Evolutionary conservation across 2,888 invertebrate genomes (phyloP).

Genomic region (Drosophila atripex): DNA sequence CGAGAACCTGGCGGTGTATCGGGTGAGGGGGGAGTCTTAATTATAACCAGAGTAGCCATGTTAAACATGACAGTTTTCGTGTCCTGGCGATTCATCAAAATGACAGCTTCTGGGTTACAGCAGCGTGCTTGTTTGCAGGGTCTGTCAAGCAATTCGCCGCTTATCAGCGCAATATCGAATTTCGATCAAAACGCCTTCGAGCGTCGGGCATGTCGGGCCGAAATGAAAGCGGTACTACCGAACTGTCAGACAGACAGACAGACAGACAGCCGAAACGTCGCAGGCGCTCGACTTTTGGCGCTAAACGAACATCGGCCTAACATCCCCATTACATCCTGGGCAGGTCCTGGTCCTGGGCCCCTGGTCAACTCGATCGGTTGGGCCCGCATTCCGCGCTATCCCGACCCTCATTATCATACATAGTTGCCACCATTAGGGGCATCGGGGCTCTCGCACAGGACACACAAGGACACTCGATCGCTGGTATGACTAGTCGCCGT

Average conservation of each 20-base stretch:
- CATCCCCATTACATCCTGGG: not conserved
- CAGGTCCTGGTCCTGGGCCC: not conserved
- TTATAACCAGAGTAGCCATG: constrained; percentile 80
- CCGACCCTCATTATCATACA: constrained; percentile 83
- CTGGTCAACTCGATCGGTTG: constrained; percentile 11
- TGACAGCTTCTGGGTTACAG: constrained; percentile 68
- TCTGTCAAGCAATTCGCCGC: constrained; percentile 60
- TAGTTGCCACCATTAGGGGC: constrained; percentile 82
- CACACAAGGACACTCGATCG: constrained; percentile 66
- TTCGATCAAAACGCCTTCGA: constrained; percentile 83
- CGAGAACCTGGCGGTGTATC: too few species aligned
- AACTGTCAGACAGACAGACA: not conserved
- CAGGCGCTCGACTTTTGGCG: constrained; percentile 68
- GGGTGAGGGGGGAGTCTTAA: constrained; percentile 46
- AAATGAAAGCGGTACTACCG: too few species aligned
- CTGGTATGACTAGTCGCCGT: constrained; percentile 42
- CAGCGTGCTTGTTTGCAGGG: constrained; percentile 36
- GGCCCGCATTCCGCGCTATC: constrained; percentile 71
- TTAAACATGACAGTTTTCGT: constrained; percentile 82
- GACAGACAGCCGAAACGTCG: constrained; percentile 5
- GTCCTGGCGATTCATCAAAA: constrained; percentile 81
- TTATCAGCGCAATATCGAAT: constrained; percentile 83
- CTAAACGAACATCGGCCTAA: constrained; percentile 55
- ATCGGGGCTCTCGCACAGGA: constrained; percentile 53
- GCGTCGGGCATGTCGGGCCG: constrained; percentile 56